A percentile compares a stretch with the other conserved stretches of the same genome.
Evolutionary conservation across 2,797 vertebrate genomes (phyloP).

Genomic region (Enteromius argenteus): DNA sequence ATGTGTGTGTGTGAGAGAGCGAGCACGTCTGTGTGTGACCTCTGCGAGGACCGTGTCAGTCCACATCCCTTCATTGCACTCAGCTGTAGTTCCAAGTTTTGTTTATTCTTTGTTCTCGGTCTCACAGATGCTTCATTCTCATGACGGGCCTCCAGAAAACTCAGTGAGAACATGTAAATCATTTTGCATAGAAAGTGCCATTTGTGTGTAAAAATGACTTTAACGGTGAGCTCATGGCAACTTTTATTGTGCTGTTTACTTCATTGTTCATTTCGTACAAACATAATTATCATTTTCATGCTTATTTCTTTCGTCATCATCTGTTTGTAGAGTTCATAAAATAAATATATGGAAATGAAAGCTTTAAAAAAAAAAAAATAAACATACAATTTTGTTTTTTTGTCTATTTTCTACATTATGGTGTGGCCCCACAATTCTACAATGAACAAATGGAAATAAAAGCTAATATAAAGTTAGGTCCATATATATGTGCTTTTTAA

Average conservation of each 20-base stretch:
- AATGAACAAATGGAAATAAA: no score
- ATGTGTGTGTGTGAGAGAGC: constrained; percentile 1
- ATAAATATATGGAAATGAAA: neutral
- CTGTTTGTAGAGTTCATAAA: neutral
- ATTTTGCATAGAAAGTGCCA: neutral
- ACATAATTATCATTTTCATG: neutral
- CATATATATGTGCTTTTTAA: no score
- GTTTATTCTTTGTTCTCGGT: constrained; percentile 17
- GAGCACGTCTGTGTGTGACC: constrained; percentile 50
- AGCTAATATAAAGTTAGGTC: no score
- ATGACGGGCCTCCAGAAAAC: neutral
- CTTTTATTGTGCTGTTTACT: neutral
- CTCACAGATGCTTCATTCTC: constrained; percentile 15
- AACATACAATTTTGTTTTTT: neutral
- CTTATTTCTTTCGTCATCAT: neutral
- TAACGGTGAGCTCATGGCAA: neutral
- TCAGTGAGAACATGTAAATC: neutral
- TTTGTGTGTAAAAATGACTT: neutral
- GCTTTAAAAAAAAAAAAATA: no score
- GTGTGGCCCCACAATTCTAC: neutral
- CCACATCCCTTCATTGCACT: constrained; percentile 22
- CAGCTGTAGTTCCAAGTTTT: constrained; percentile 21
- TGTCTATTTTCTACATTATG: no score
- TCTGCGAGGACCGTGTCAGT: constrained; percentile 44
- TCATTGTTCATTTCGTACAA: neutral